A percentile compares a stretch with the other conserved stretches of the same genome.
Evolutionary conservation across 2,113 vertebrate genomes (phyloP).

Genomic region (Lepisosteus osseus): DNA sequence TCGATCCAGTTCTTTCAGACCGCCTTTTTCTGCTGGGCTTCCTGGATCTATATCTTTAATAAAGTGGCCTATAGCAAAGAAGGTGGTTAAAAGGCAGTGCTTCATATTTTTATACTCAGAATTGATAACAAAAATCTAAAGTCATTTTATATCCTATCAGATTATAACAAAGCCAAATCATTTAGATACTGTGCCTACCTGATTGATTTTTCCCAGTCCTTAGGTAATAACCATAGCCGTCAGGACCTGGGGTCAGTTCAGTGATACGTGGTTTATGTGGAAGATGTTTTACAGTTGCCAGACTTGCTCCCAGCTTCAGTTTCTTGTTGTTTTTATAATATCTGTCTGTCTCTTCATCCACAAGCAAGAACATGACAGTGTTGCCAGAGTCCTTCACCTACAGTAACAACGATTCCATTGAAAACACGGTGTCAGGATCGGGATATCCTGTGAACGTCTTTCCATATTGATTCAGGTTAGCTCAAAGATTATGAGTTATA

Average conservation of each 20-base stretch:
- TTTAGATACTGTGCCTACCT: slow-evolving; percentile 48
- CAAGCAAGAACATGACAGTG: slow-evolving; percentile 74
- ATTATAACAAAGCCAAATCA: too few relatives aligned
- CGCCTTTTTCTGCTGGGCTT: slow-evolving; percentile 75
- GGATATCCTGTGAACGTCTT: background rate
- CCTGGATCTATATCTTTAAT: slow-evolving; percentile 75
- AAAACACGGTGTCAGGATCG: background rate
- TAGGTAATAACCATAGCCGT: slow-evolving; percentile 84
- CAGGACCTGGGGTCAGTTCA: slow-evolving; percentile 66
- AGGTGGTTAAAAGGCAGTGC: background rate
- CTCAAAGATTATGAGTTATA: background rate
- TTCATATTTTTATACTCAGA: too few relatives aligned
- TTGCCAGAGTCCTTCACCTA: slow-evolving; percentile 74
- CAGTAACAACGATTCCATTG: background rate
- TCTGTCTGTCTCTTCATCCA: slow-evolving; percentile 71
- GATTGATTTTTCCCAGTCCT: slow-evolving; percentile 49
- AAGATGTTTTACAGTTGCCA: slow-evolving; percentile 66
- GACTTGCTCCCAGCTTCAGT: slow-evolving; percentile 55
- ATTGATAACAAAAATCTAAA: too few relatives aligned
- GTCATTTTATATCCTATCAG: too few relatives aligned
- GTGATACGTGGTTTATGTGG: slow-evolving; percentile 70
- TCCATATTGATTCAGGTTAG: too few relatives aligned
- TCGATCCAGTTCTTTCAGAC: slow-evolving; percentile 76
- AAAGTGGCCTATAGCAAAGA: slow-evolving; percentile 65
- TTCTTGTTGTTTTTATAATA: slow-evolving; percentile 61